Conservation (phyloP, 2,113 vertebrate genomes). For the Oxyruncus cristatus region DNA sequence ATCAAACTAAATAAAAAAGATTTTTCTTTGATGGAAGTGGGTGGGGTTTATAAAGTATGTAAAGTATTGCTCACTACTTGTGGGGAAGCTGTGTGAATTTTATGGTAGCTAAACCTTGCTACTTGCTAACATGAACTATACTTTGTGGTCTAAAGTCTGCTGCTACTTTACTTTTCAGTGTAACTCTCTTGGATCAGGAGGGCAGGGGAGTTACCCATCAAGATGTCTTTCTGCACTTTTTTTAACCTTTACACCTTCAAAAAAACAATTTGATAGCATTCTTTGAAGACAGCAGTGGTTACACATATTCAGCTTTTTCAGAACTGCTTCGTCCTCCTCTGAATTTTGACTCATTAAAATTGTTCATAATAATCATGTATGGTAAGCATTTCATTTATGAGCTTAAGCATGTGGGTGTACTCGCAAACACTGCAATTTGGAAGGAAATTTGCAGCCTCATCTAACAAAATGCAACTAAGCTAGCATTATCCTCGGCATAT, state of each 20-base stretch:
- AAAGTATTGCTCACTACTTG: neutral
- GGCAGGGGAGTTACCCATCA: neutral
- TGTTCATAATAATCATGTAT: neutral
- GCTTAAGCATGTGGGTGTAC: neutral
- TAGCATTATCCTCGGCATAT: neutral
- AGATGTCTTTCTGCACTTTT: neutral
- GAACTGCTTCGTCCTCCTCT: neutral
- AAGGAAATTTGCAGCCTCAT: constrained; percentile 13
- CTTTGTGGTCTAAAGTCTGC: neutral
- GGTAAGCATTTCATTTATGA: constrained; percentile 13
- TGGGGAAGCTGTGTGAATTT: neutral
- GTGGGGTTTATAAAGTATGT: neutral
- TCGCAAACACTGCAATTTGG: constrained; percentile 1
- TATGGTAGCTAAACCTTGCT: neutral
- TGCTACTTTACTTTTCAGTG: neutral
- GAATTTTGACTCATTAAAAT: neutral
- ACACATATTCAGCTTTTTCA: neutral
- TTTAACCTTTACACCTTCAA: neutral
- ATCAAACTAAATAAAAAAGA: neutral
- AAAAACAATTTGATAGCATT: neutral
- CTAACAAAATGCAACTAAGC: neutral
- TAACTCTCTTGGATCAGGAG: neutral
- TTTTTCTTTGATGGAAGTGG: neutral
- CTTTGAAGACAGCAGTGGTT: neutral
- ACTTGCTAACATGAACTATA: neutral